Conservation (phyloP, 2,113 vertebrate species). For the Salvelinus namaycush region DNA sequence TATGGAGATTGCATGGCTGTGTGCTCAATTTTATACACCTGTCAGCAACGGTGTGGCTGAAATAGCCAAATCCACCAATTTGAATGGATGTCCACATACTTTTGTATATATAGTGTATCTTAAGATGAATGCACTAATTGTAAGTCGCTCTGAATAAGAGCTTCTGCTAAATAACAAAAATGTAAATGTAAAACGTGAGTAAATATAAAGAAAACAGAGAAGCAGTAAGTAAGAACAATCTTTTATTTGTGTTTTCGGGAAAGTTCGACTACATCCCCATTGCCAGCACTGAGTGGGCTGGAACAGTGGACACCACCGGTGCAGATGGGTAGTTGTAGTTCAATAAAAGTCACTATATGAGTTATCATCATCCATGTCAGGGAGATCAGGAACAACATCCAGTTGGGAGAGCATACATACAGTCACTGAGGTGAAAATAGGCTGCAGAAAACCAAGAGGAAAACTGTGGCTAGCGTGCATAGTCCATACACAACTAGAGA, state of each 20-base stretch:
- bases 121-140: too few relatives aligned
- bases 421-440: conserved; percentile 57
- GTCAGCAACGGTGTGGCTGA: too few relatives aligned
- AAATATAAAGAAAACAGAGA: conserved; percentile 24
- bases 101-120: too few relatives aligned
- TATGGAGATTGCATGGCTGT: neutral
- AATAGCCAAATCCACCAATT: too few relatives aligned
- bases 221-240: conserved; percentile 70
- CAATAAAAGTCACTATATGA: conserved; percentile 68
- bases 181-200: conserved; percentile 2
- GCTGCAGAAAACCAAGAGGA: conserved; percentile 53
- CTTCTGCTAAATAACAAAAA: neutral
- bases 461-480: conserved; percentile 58
- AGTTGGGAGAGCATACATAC: conserved; percentile 65
- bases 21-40: too few relatives aligned
- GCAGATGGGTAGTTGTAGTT: conserved; percentile 69
- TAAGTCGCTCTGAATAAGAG: too few relatives aligned
- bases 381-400: conserved; percentile 64
- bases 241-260: conserved; percentile 75
- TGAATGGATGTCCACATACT: too few relatives aligned
- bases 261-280: conserved; percentile 74
- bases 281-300: conserved; percentile 63
- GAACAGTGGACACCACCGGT: conserved; percentile 68
- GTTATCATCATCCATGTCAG: conserved; percentile 65
- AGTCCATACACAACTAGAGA: conserved; percentile 48